A percentile compares a stretch with the other conserved stretches of the same genome.
These are phyloP conservation scores for Leptatherina wallacei DNA, from an alignment of 2,797 vertebrate species.

Conservation along the genomic window DNA sequence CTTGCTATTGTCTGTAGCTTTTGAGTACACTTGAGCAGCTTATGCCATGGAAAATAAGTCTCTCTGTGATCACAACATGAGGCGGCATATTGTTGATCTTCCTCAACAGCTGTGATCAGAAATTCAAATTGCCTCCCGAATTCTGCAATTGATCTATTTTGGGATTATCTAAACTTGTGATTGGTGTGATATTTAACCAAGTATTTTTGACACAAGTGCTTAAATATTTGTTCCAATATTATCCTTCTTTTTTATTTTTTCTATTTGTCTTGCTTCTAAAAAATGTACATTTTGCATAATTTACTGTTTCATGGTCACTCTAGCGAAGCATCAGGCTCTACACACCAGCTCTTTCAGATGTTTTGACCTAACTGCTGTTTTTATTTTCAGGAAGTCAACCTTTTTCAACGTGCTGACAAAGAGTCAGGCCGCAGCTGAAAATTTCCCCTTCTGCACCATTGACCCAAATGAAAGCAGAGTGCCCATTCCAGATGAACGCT, in stretches of 20 bases:
- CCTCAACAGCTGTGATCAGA: conserved; percentile 57
- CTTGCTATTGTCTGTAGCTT: conserved; percentile 74
- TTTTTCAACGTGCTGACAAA: conserved; percentile 96
- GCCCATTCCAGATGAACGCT: conserved; percentile 93
- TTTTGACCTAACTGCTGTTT: conserved; percentile 76
- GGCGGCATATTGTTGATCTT: conserved; percentile 54
- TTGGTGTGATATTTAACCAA: conserved; percentile 57
- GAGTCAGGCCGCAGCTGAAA: conserved; percentile 92
- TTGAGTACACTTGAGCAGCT: conserved; percentile 76
- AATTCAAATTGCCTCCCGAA: conserved; percentile 67
- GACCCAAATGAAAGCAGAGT: conserved; percentile 97
- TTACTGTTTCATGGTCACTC: conserved; percentile 43
- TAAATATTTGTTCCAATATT: conserved; percentile 43
- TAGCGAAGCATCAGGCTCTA: conserved; percentile 33
- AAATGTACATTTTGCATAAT: conserved; percentile 46
- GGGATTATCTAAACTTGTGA: conserved; percentile 79
- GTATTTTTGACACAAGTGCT: conserved; percentile 54
- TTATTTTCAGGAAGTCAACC: conserved; percentile 92
- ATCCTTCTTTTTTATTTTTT: not conserved
- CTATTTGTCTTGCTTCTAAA: conserved; percentile 32
- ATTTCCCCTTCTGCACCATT: conserved; percentile 97
- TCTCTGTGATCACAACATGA: conserved; percentile 73
- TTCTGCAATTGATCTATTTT: conserved; percentile 77
- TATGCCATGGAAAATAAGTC: conserved; percentile 69
- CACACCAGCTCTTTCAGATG: conserved; percentile 51